These are phyloP conservation scores for Camponotus fellah DNA, from an alignment of 2,888 invertebrate genomes.

Conservation along the genomic window DNA sequence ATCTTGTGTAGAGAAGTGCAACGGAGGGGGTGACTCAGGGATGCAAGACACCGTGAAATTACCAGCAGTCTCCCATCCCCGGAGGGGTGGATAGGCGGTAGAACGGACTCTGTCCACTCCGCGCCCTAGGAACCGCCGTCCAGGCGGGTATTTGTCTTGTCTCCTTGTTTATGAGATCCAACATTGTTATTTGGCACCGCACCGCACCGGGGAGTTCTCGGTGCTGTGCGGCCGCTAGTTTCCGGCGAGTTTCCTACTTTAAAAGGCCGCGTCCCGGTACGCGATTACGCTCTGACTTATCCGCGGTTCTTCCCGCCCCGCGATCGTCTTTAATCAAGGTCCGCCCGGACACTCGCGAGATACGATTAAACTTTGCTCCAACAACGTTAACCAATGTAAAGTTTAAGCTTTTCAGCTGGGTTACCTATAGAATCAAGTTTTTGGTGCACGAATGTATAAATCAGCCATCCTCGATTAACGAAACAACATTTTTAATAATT, in stretches of 20 bases:
- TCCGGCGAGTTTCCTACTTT: slow-evolving; percentile 83
- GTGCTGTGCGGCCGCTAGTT: slow-evolving; percentile 77
- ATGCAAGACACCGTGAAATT: slow-evolving; percentile 89
- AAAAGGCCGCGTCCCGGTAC: slow-evolving; percentile 79
- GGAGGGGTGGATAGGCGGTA: slow-evolving; percentile 80
- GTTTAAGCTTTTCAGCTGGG: background rate
- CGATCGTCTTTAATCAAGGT: slow-evolving; percentile 74
- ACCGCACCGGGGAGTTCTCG: slow-evolving; percentile 84
- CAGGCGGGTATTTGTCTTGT: slow-evolving; percentile 86
- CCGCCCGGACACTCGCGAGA: slow-evolving; percentile 43
- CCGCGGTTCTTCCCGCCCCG: slow-evolving; percentile 68
- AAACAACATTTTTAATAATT: background rate
- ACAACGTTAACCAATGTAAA: slow-evolving; percentile 33
- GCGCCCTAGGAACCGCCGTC: slow-evolving; percentile 81
- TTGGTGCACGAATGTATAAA: background rate
- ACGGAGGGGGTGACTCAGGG: slow-evolving; percentile 86
- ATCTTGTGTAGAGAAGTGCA: slow-evolving; percentile 66
- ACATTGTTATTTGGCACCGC: slow-evolving; percentile 86
- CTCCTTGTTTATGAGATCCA: slow-evolving; percentile 86
- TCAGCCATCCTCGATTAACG: background rate
- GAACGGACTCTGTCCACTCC: slow-evolving; percentile 86
- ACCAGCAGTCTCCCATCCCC: slow-evolving; percentile 86
- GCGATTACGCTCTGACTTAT: slow-evolving; percentile 75
- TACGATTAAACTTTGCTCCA: slow-evolving; percentile 47
- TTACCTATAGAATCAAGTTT: slow-evolving; percentile 4